Evolutionary conservation across 2,113 vertebrate genomes (phyloP).

Genomic region (Coryphaenoides rupestris): DNA sequence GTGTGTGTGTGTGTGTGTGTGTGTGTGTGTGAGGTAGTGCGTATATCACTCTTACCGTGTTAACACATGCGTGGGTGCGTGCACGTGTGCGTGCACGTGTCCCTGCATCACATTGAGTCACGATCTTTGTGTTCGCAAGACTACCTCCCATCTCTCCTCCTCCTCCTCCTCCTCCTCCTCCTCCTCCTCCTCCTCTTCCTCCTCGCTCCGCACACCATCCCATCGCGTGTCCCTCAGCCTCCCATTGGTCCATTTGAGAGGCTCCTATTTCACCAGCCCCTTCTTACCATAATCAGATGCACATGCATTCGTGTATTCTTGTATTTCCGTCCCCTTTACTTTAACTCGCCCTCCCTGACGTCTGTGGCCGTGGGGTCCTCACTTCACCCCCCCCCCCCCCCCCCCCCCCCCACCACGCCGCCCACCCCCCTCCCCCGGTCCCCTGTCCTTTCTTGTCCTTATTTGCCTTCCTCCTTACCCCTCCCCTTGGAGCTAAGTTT

Average conservation of each 20-base stretch:
- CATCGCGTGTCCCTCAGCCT: background rate
- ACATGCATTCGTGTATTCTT: too few relatives aligned
- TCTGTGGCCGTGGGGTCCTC: background rate
- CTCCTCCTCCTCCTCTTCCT: too few relatives aligned
- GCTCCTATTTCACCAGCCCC: background rate
- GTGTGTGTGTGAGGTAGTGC: background rate
- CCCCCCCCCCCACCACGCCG: background rate
- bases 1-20: constrained; percentile 3
- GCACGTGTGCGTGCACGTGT: constrained; percentile 2
- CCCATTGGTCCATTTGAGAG: background rate
- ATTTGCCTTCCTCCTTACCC: background rate
- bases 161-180: too few relatives aligned
- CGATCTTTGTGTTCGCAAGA: background rate
- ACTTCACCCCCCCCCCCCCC: background rate
- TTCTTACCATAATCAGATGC: too few relatives aligned
- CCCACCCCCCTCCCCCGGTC: background rate
- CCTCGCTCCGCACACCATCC: background rate
- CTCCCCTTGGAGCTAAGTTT: background rate
- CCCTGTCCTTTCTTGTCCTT: background rate
- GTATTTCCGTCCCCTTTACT: too few relatives aligned
- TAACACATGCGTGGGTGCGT: constrained; percentile 1
- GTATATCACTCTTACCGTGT: background rate
- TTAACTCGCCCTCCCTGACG: too few relatives aligned
- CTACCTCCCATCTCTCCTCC: background rate
- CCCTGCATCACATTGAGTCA: too few relatives aligned